Percentiles rank a stretch among this genome's conserved stretches.
Conservation (phyloP, 2,888 invertebrate genomes). For the Hydraecia micacea region DNA sequence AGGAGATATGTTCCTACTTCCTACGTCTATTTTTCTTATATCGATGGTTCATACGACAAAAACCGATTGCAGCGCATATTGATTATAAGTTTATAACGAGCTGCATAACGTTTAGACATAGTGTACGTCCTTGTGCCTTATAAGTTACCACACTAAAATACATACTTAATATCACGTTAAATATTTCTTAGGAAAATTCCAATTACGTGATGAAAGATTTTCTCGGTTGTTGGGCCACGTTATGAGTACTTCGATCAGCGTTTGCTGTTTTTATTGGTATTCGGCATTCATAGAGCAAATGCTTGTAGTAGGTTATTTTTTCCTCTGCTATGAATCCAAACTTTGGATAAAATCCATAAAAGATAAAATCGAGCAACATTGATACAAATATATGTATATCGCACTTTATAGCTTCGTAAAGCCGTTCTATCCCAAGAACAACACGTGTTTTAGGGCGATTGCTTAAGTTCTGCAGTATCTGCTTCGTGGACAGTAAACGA, state of each 20-base stretch:
- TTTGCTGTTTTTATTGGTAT: not conserved
- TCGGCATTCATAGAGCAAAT: not conserved
- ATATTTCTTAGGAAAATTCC: slow-evolving; percentile 55
- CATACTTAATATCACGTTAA: slow-evolving; percentile 36
- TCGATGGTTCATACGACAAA: slow-evolving; percentile 2
- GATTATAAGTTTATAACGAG: slow-evolving; percentile 15
- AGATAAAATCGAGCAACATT: not conserved
- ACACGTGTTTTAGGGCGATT: not conserved
- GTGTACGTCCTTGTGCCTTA: slow-evolving; percentile 56
- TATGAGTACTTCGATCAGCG: not conserved
- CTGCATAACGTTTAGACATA: slow-evolving; percentile 27
- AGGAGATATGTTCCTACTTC: not conserved
- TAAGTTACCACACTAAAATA: slow-evolving; percentile 47
- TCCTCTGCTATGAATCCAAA: not conserved
- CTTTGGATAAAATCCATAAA: too few relatives aligned
- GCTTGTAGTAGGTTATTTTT: not conserved
- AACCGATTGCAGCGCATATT: slow-evolving; percentile 14
- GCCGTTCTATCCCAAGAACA: not conserved
- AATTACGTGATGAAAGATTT: slow-evolving; percentile 52
- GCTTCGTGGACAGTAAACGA: not conserved
- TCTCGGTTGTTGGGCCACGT: slow-evolving; percentile 15
- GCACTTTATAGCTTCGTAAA: not conserved
- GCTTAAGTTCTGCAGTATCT: too few relatives aligned
- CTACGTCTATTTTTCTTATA: not conserved
- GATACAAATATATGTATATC: not conserved